Evolutionary conservation across 2,113 vertebrate species (phyloP).

Genomic region (Thalassarche chlororhynchos): DNA sequence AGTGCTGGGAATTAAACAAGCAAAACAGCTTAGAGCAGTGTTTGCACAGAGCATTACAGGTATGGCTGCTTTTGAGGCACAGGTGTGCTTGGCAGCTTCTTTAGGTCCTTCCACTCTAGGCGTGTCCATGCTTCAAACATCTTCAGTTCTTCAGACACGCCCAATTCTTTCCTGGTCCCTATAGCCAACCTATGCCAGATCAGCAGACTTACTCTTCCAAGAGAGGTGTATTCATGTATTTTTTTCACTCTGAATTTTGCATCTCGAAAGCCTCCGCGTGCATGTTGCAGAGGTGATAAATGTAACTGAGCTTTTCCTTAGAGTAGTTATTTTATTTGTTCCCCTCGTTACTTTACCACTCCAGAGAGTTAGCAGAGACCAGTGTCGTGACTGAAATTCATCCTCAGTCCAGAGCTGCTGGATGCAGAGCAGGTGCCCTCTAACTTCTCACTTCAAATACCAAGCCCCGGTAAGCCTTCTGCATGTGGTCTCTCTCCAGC

Average conservation of each 20-base stretch:
- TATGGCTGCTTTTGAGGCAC: not conserved
- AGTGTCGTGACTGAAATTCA: not conserved
- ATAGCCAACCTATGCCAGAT: not conserved
- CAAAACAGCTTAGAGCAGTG: not conserved
- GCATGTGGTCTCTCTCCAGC: not conserved
- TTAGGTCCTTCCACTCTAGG: not conserved
- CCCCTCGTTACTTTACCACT: not conserved
- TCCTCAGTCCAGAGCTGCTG: not conserved
- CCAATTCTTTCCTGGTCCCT: not conserved
- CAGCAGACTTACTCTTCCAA: not conserved
- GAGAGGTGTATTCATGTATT: not conserved
- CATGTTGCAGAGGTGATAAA: not conserved
- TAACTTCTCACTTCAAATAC: not conserved
- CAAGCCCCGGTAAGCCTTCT: not conserved
- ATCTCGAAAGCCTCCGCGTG: rapidly evolving
- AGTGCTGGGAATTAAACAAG: not conserved
- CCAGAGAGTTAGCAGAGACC: not conserved
- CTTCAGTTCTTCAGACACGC: not conserved
- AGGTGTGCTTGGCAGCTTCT: not conserved
- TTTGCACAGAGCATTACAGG: not conserved
- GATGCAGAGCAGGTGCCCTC: not conserved
- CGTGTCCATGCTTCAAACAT: not conserved
- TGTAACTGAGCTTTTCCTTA: not conserved
- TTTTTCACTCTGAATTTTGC: not conserved
- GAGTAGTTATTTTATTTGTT: not conserved